These are phyloP conservation scores for Crocallis elinguaria DNA, from an alignment of 2,888 invertebrate genomes.

Conservation along the genomic window DNA sequence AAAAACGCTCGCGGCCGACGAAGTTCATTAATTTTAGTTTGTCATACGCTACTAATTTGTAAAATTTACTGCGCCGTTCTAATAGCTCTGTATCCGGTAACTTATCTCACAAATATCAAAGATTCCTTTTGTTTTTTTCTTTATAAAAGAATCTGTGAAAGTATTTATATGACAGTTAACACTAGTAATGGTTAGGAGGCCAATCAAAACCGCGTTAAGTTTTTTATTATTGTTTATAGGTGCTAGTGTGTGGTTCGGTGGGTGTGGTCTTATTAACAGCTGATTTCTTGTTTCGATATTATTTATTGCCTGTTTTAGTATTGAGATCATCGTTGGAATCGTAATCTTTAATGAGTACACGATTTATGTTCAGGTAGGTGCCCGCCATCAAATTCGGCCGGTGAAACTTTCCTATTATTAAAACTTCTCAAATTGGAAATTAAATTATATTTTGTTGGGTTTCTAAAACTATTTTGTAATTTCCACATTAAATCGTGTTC, in stretches of 20 bases:
- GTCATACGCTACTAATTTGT: conserved; percentile 82
- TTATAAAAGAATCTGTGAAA: conserved; percentile 49
- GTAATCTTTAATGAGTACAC: conserved; percentile 38
- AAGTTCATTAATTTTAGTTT: conserved; percentile 79
- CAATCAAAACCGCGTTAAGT: conserved; percentile 70
- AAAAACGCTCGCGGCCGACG: conserved; percentile 64
- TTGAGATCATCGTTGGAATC: conserved; percentile 37
- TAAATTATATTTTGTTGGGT: too few relatives aligned
- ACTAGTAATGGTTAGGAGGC: conserved; percentile 62
- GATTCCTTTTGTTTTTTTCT: conserved; percentile 53
- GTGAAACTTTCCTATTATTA: background rate
- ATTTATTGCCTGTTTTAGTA: conserved; percentile 39
- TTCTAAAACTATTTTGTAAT: too few relatives aligned
- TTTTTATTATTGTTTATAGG: conserved; percentile 61
- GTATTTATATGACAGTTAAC: conserved; percentile 78
- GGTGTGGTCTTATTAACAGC: conserved; percentile 62
- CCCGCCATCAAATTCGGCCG: conserved; percentile 7
- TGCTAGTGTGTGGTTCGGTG: conserved; percentile 37
- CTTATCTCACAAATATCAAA: conserved; percentile 68
- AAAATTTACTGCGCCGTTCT: conserved; percentile 74
- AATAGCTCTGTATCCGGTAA: conserved; percentile 78
- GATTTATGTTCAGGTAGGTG: conserved; percentile 26
- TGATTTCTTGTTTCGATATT: conserved; percentile 34
- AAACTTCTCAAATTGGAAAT: background rate
- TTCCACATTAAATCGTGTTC: too few relatives aligned